Conservation (phyloP, 2,888 invertebrate species). For the Diarsia mendica region DNA sequence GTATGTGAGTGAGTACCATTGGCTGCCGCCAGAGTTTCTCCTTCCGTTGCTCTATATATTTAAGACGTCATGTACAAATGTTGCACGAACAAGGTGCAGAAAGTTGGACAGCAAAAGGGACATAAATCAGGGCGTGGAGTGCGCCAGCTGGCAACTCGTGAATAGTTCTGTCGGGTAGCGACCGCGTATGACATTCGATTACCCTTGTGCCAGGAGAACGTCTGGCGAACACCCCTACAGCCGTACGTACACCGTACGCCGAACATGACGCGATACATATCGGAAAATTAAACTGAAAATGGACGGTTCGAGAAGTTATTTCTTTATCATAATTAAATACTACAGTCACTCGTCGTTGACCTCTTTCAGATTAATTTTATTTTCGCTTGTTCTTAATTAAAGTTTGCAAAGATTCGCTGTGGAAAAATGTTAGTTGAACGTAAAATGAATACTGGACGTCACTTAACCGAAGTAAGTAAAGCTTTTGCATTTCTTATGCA, state of each 20-base stretch:
- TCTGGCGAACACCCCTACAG: slow-evolving; percentile 42
- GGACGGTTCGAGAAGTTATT: slow-evolving; percentile 4
- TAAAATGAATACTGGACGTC: neutral
- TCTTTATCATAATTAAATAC: slow-evolving; percentile 22
- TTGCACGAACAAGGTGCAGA: slow-evolving; percentile 87
- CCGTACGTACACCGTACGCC: slow-evolving; percentile 15
- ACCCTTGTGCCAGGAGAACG: slow-evolving; percentile 73
- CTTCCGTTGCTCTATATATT: slow-evolving; percentile 79
- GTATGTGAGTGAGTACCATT: slow-evolving; percentile 53
- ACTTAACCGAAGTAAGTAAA: slow-evolving; percentile 7
- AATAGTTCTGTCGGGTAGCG: slow-evolving; percentile 83
- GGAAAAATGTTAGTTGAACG: neutral
- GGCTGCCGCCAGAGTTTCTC: slow-evolving; percentile 68
- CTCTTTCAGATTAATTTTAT: slow-evolving; percentile 10
- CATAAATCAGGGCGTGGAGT: slow-evolving; percentile 85
- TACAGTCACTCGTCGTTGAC: slow-evolving; percentile 4
- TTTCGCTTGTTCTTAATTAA: slow-evolving; percentile 1
- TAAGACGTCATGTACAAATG: slow-evolving; percentile 87
- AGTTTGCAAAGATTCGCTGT: slow-evolving; percentile 1
- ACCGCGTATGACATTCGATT: slow-evolving; percentile 88
- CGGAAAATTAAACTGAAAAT: slow-evolving; percentile 45
- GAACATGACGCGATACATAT: slow-evolving; percentile 51
- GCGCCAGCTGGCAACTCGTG: slow-evolving; percentile 81
- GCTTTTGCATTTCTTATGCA: slow-evolving; percentile 29
- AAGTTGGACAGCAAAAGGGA: slow-evolving; percentile 85